Conservation (phyloP, 2,113 vertebrate species). For the Nesoenas mayeri region DNA sequence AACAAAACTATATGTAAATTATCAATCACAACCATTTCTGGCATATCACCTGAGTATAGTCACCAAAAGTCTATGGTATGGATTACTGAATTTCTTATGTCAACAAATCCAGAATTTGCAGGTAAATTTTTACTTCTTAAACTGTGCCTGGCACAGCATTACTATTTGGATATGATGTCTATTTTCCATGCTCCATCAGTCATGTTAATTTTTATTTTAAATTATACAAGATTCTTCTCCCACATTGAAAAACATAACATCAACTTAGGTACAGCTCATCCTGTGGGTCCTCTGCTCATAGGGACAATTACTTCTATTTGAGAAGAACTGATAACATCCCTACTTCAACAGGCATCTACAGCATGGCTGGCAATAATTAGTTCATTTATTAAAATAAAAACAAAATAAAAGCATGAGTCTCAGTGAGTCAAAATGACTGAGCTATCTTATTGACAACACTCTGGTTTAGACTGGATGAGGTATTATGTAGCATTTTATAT, state of each 20-base stretch:
- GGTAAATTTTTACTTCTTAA: not conserved
- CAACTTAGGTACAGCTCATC: not conserved
- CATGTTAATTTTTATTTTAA: slow-evolving; percentile 9
- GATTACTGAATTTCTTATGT: not conserved
- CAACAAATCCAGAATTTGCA: not conserved
- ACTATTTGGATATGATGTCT: not conserved
- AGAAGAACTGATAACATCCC: not conserved
- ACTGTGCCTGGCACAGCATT: not conserved
- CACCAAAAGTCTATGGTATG: not conserved
- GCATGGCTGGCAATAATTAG: not conserved
- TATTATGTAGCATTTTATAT: not conserved
- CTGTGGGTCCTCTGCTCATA: not conserved
- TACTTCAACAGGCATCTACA: not conserved
- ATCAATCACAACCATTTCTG: not conserved
- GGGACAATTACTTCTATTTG: not conserved
- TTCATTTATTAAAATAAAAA: not conserved
- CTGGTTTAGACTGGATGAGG: not conserved
- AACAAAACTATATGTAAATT: not conserved
- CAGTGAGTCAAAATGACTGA: not conserved
- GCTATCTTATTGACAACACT: not conserved
- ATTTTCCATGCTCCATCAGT: not conserved
- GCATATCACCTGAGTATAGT: not conserved
- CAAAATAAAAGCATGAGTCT: not conserved
- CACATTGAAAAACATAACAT: not conserved
- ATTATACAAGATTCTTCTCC: not conserved